Evolutionary conservation across 2,888 invertebrate species (phyloP), one percentile per base, ranked within the genome.

Genomic region (Linnaemya vulpina): DNA sequence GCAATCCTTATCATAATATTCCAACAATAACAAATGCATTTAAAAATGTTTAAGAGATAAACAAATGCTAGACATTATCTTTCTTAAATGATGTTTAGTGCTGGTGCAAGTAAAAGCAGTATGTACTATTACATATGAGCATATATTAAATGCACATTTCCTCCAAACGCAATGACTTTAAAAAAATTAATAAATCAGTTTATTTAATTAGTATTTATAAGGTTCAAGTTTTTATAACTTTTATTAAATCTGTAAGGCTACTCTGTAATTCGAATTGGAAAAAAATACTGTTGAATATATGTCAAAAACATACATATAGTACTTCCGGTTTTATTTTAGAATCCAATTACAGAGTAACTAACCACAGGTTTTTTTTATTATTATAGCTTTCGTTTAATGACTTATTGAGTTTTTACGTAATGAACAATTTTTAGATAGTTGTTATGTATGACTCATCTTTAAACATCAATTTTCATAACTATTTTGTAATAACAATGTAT

Each of bases 1-100:
- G 73, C 68, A 81, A 63, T 74, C 77, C 62, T 84, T 84, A 84
- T 84, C 84, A 55, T 53, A 63, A 81, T 62, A 73, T 53, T 38
- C 17, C 30, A 38, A 20, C 65, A 84, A 76, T 80, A 13, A 77
- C 68, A 77, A 38, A 15, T 67, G 67, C 22, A 68, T 74, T 78
- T 75, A 5, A 30, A 65, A 38, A 17, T 35, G 20, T 4, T 43
- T 9, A 9, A 43, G 22, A 43, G 7, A 60, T 22, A 22, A 65
- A 63, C 22, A 58, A 65, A 51, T 73, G 25, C 11, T 22, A 25
- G 43, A 62, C 25, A 43, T 68, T 81, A 60, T 62, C 43, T 51
- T 46, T 68, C 62, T 30, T 13, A 78, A 46, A 35, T 13, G 10
- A 25, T 43, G 8, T 30, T 51, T 30, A 55, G 30, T 75, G 51